These are phyloP conservation scores for Homarus gammarus DNA, from an alignment of 2,888 invertebrate genomes.

Conservation along the genomic window DNA sequence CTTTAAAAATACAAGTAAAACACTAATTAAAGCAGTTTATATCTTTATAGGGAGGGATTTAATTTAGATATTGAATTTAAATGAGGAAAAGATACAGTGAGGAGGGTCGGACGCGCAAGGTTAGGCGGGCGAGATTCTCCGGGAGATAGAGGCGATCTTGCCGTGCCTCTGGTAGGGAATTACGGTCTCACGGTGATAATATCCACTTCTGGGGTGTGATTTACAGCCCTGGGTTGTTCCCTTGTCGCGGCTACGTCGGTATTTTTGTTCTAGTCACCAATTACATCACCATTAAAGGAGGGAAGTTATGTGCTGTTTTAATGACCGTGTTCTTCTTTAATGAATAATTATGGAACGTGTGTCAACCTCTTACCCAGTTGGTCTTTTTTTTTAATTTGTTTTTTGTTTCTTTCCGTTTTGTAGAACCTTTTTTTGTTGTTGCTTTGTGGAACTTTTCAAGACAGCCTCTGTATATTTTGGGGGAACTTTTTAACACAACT, in stretches of 20 bases:
- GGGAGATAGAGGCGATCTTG: conserved; percentile 7
- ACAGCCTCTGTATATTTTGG: too few relatives aligned
- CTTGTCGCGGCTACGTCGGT: conserved; percentile 4
- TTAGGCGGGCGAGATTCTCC: not conserved
- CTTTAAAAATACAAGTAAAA: not conserved
- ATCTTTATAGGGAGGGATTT: too few relatives aligned
- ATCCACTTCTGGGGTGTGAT: conserved; percentile 12
- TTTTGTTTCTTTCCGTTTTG: too few relatives aligned
- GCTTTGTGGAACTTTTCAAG: too few relatives aligned
- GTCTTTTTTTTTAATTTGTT: not conserved
- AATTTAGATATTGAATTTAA: too few relatives aligned
- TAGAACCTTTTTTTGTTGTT: too few relatives aligned
- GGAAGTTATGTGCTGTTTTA: not conserved
- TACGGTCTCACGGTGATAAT: not conserved
- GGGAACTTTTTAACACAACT: too few relatives aligned
- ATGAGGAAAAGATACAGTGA: not conserved
- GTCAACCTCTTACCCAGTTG: not conserved
- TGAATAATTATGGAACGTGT: not conserved
- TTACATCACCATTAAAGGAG: conserved; percentile 9
- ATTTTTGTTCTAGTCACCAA: not conserved
- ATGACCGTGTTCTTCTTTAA: not conserved
- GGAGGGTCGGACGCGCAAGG: not conserved
- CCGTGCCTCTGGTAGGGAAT: not conserved
- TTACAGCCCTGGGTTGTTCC: conserved; percentile 5
- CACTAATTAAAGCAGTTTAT: too few relatives aligned